These are phyloP conservation scores for Parascotia fuliginaria DNA, from an alignment of 2,888 invertebrate species.

Conservation along the genomic window DNA sequence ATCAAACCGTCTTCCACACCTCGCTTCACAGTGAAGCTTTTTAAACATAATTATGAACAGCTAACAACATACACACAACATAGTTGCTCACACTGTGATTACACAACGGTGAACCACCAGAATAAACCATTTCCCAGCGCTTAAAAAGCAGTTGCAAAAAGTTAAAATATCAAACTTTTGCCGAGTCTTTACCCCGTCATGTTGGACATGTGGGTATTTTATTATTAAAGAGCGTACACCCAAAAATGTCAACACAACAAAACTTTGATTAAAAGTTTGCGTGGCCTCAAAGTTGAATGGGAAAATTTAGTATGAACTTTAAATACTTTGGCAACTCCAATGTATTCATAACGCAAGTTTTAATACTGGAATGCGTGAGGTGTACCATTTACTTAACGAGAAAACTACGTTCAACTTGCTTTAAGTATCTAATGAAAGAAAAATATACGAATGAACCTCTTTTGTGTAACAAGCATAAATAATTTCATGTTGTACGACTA, in stretches of 20 bases:
- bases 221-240: constrained; percentile 26
- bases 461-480: not conserved
- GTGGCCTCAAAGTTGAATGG: constrained; percentile 27
- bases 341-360: constrained; percentile 29
- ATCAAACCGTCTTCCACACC: too few species aligned
- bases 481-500: not conserved
- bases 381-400: constrained; percentile 20
- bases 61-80: too few species aligned
- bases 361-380: constrained; percentile 15
- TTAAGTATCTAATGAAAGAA: constrained; percentile 3
- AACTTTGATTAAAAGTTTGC: constrained; percentile 43
- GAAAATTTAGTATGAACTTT: constrained; percentile 32
- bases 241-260: constrained; percentile 40
- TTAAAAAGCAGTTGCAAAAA: not conserved
- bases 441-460: not conserved
- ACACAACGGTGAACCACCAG: too few species aligned
- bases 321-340: constrained; percentile 26
- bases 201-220: constrained; percentile 30
- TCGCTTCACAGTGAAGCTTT: too few species aligned
- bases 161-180: constrained; percentile 6
- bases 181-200: constrained; percentile 7
- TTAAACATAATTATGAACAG: too few species aligned
- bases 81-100: too few species aligned
- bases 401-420: constrained; percentile 12
- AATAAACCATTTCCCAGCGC: too few species aligned